Base-by-base conservation (phyloP, 2,888 invertebrate genomes). In the Elegia similella region DNA sequence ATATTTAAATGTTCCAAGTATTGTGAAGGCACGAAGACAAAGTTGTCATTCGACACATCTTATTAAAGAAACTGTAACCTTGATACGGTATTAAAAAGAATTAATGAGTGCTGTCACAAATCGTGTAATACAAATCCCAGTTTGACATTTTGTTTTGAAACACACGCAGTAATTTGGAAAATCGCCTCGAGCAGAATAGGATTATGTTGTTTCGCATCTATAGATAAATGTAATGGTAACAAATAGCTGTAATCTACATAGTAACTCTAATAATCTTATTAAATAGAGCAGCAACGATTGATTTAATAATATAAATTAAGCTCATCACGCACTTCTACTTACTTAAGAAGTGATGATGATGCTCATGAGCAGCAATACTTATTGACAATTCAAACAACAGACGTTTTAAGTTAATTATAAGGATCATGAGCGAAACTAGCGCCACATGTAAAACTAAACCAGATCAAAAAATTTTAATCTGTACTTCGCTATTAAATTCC, bases 1-100 rank as follows among this genome's bases (percentile, higher is more conserved):
- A n/a, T n/a, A n/a, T n/a, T n/a, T n/a, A n/a, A n/a, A n/a, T n/a
- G 23, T 23, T 23, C 23, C 2, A 23, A 23, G 5, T 23, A 23
- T 23, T 23, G 23, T 23, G 23, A 23, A 1, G 12, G 5, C 1
- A 3, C 12, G 6, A 2, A 38, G 38, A 38, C 34, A 34, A 34
- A 34, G 34, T 34, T 10, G 34, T 10, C 1, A 34, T 38, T 12
- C 38, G 12, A 38, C 38, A 10, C 38, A 38, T 38, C 38, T n/a
- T 38, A 38, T 38, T n/a, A 38, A 38, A 38, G 12, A 38, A n/a
- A 60, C 60, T 59, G 32, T 62, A 67, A 65, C 70, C 68, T 74
- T 73, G 68, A 71, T 67, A 57, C 23, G 13, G 42, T 59, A 38
- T 56, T 48, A 58, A 53, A 56, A 38, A 54, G 32, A 44, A 42